Conservation (phyloP, 2,113 vertebrate genomes). For the Ivindomyrus marchei region DNA sequence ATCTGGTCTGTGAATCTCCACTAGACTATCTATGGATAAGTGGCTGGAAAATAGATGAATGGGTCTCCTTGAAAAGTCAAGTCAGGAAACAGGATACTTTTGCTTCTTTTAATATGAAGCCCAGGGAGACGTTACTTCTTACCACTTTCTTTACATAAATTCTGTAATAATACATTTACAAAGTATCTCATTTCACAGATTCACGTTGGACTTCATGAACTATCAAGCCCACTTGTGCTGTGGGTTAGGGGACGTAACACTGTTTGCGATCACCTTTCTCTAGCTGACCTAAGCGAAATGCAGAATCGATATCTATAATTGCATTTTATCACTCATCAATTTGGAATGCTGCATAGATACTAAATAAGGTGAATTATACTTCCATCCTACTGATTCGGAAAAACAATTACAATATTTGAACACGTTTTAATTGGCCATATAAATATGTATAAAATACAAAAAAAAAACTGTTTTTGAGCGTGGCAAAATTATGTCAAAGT, state of each 20-base stretch:
- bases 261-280: conserved; percentile 14
- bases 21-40: background rate
- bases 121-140: background rate
- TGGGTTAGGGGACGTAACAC: conserved; percentile 18
- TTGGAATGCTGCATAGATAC: background rate
- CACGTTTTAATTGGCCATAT: background rate
- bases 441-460: background rate
- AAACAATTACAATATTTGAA: background rate
- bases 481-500: background rate
- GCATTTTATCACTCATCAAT: background rate
- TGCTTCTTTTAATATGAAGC: background rate
- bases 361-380: background rate
- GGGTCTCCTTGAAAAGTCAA: background rate
- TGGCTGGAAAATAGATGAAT: background rate
- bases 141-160: background rate
- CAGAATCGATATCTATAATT: conserved; percentile 3
- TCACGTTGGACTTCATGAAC: background rate
- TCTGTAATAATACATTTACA: background rate
- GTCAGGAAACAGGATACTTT: background rate
- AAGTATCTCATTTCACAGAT: background rate
- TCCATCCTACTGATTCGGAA: background rate
- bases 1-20: background rate
- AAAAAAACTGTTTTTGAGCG: background rate
- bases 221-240: background rate
- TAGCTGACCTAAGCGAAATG: background rate